A percentile compares a stretch with the other conserved stretches of the same genome.
These are phyloP conservation scores for Sminthopsis crassicaudata DNA, from an alignment of 2,113 vertebrate species.

Conservation along the genomic window DNA sequence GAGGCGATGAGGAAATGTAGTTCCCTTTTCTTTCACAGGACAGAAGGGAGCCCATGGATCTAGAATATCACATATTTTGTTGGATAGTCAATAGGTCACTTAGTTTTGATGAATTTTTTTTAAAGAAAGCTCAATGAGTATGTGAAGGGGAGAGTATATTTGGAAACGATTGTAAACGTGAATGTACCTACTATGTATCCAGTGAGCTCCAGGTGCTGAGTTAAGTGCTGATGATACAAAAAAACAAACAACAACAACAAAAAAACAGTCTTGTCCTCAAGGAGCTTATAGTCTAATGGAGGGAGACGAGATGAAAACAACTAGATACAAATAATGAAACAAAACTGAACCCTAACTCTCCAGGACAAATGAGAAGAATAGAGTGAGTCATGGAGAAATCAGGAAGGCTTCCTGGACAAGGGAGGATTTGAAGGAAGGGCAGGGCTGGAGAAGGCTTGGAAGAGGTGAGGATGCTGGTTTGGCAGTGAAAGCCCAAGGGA, in stretches of 20 bases:
- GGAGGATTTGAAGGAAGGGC: not conserved
- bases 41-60: not conserved
- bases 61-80: not conserved
- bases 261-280: too few species aligned
- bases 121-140: not conserved
- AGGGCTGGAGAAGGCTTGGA: not conserved
- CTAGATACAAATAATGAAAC: too few species aligned
- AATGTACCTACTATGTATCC: too few species aligned
- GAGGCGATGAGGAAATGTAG: not conserved
- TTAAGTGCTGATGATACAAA: too few species aligned
- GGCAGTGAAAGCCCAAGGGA: too few species aligned
- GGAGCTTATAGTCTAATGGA: too few species aligned
- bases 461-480: not conserved
- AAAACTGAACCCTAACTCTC: not conserved
- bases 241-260: too few species aligned
- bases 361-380: not conserved
- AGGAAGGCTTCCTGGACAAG: not conserved
- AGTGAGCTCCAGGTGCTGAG: too few species aligned
- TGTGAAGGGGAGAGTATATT: too few species aligned
- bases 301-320: too few species aligned
- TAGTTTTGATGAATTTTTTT: not conserved
- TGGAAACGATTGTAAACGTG: too few species aligned
- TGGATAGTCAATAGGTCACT: not conserved
- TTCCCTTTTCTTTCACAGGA: not conserved
- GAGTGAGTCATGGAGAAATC: not conserved